Conservation (phyloP, 2,113 vertebrate genomes). For the Oncorhynchus keta region DNA sequence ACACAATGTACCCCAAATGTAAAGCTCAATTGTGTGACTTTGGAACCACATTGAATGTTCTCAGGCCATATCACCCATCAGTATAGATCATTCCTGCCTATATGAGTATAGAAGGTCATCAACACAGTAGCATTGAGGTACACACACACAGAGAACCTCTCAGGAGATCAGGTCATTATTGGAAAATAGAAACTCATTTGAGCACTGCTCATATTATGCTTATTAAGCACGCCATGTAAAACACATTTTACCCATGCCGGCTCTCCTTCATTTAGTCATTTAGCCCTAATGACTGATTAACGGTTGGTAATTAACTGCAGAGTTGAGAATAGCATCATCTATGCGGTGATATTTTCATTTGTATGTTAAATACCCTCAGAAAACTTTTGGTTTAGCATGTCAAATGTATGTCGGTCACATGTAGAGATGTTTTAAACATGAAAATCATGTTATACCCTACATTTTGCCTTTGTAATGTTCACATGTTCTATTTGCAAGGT, state of each 20-base stretch:
- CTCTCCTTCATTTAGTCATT: constrained; percentile 14
- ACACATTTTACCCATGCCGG: constrained; percentile 24
- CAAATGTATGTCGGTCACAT: too few relatives aligned
- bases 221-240: constrained; percentile 58
- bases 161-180: constrained; percentile 57
- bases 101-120: background rate
- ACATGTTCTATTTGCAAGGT: too few relatives aligned
- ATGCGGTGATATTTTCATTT: background rate
- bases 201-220: constrained; percentile 53
- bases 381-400: too few relatives aligned
- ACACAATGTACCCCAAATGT: background rate
- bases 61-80: background rate
- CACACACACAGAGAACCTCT: background rate
- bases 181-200: constrained; percentile 68
- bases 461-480: too few relatives aligned
- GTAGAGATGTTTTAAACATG: too few relatives aligned
- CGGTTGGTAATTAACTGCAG: constrained; percentile 56
- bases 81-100: background rate
- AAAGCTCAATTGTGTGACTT: background rate
- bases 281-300: constrained; percentile 36
- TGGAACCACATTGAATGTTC: background rate
- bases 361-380: too few relatives aligned
- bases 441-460: too few relatives aligned
- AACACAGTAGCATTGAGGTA: background rate
- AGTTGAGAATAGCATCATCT: background rate